These are phyloP conservation scores for Tetragonula carbonaria DNA, from an alignment of 2,888 invertebrate genomes.

Conservation along the genomic window DNA sequence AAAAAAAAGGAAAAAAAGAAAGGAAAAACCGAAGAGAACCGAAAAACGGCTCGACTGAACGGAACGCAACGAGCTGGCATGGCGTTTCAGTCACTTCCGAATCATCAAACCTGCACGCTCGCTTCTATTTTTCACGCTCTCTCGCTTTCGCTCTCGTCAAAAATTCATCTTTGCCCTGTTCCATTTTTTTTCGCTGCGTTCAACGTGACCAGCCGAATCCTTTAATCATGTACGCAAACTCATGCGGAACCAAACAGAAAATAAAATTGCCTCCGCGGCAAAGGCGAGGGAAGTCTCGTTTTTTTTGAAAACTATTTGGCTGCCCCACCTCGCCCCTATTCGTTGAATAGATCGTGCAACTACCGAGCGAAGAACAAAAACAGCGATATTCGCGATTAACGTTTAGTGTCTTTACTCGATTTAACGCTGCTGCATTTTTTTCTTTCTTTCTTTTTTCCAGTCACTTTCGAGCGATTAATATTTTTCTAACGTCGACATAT, in stretches of 20 bases:
- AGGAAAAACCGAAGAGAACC: too few species aligned
- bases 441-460: too few species aligned
- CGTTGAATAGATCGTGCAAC: neutral
- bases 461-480: too few species aligned
- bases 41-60: neutral
- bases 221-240: slow-evolving; percentile 17
- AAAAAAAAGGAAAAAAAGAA: too few species aligned
- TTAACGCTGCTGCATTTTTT: neutral
- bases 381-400: neutral
- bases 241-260: neutral
- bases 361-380: neutral
- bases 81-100: neutral
- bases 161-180: neutral
- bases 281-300: neutral
- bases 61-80: neutral
- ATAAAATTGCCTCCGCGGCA: slow-evolving; percentile 12
- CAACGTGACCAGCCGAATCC: neutral
- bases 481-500: too few species aligned
- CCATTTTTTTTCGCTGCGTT: too few species aligned
- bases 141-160: slow-evolving; percentile 19
- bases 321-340: too few species aligned
- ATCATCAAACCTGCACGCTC: slow-evolving; percentile 7
- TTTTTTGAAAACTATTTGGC: neutral
- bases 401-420: neutral
- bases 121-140: neutral